Evolutionary conservation across 2,888 invertebrate species (phyloP).

Genomic region (Autographa gamma): DNA sequence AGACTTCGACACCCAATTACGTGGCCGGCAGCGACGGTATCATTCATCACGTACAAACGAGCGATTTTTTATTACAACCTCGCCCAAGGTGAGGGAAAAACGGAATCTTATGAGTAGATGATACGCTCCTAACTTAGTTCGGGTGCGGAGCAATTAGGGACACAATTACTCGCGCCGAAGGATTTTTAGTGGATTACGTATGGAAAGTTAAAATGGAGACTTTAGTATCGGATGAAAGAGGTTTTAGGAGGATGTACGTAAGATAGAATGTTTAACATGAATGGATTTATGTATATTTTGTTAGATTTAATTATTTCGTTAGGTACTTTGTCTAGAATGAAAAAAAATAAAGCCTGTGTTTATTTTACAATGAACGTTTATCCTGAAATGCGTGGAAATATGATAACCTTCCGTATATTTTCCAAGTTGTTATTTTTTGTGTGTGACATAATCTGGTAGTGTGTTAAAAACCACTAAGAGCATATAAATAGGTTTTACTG

Average conservation of each 20-base stretch:
- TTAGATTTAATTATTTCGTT: too few species aligned
- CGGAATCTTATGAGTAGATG: conserved; percentile 68
- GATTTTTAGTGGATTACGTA: conserved; percentile 65
- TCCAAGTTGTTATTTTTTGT: conserved; percentile 31
- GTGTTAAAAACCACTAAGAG: conserved; percentile 45
- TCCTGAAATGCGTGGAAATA: background rate
- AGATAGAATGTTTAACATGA: background rate
- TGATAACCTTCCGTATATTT: conserved; percentile 12
- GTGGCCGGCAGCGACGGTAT: conserved; percentile 72
- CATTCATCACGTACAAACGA: conserved; percentile 84
- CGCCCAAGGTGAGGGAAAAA: conserved; percentile 66
- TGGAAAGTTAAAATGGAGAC: conserved; percentile 57
- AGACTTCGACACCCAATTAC: conserved; percentile 87
- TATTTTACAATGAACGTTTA: too few species aligned
- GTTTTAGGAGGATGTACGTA: background rate
- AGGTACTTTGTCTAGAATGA: too few species aligned
- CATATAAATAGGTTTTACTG: conserved; percentile 58
- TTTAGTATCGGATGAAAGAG: conserved; percentile 40
- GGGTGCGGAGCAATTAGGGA: conserved; percentile 73
- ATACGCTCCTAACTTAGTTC: conserved; percentile 63
- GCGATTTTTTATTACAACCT: conserved; percentile 75
- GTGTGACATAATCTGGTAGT: conserved; percentile 32
- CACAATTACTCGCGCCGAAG: conserved; percentile 65
- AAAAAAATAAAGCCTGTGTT: too few species aligned
- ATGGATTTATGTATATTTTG: background rate